Base-by-base conservation (phyloP, 2,888 invertebrate genomes). In the Odontocolon sp. region DNA sequence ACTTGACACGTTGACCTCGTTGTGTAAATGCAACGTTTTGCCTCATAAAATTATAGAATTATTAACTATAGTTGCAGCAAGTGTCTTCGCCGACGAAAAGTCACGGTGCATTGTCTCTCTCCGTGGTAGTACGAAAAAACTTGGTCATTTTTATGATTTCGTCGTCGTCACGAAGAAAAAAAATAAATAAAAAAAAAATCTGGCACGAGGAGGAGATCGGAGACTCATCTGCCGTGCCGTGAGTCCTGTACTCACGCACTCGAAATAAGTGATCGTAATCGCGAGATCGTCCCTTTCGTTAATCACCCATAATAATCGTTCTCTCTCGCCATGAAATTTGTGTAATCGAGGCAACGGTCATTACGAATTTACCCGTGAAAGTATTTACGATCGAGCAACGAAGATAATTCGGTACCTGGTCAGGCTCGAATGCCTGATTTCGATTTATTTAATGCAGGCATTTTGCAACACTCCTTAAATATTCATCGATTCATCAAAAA, bases 341-440 rank as follows among this genome's bases (percentile, higher is more conserved):
- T 67, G 67, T 59, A 50, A 61, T 59, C 67, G 67, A 42, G 36
- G n/a, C 11, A 9, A 31, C 67, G 70, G 47, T 80, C 76, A 80
- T 78, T 79, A 77, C 59, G 57, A 78, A 76, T 75, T 80, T 70
- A 73, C 67, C 77, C 75, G 68, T 68, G 70, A 77, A 75, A 73
- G 26, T 72, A 69, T 80, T 75, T 70, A 59, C 72, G 77, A 75
- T 57, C 54, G 54, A 67, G 11, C 71, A 67, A 75, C 50, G 38
- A 75, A 26, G 64, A 75, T 75, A 57, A 75, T 73, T 28, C 40
- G 50, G 14, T 16, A 36, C 8, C 56, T 50, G 21, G 28, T 45
- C 28, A 38, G 33, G 26, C 54, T 31, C 54, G 42, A 23, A 11
- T 6, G 40, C 18, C 52, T 18, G 61, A 33, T 70, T 63, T 61